Evolutionary conservation across 2,888 invertebrate genomes (phyloP), one percentile per base, ranked within the genome.

Genomic region (Eubasilissa splendida): DNA sequence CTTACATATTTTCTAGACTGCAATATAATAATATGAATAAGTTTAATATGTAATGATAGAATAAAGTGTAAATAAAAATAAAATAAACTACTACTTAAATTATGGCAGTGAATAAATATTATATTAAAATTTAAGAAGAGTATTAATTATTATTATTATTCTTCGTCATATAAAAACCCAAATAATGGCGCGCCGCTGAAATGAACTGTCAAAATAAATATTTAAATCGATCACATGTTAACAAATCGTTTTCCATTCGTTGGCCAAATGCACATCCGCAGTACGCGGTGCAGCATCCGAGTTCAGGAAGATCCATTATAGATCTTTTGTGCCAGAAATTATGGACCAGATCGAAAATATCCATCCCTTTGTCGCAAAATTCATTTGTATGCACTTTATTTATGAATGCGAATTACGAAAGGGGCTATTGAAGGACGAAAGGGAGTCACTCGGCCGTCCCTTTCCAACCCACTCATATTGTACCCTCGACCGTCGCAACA

Each of bases 321-420:
- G 11, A 14, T 63, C 76, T 50, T 76, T 76, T 76, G 76, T 76
- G 22, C 8, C 22, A 22, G 60, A 76, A 76, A 76, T 76, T 59
- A 76, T 76, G 63, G 63, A 53, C 70, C 54, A 76, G 52, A 76
- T 70, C 75, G 65, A 75, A 59, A 76, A 75, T 76, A 74, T 66
- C 70, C 54, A 54, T 76, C 53, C 76, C 56, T 70, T 80, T 80
- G 80, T 80, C 59, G 59, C 76, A 70, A 59, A 76, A 60, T 78
- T 78, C 78, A 71, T 78, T 78, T 78, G 78, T 78, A 78, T 73
- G 73, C 78, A 54, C 60, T 53, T 50, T 80, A 76, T 80, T 76
- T 80, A 59, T 80, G 76, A 70, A 80, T 56, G 80, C 58, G 70
- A 76, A 53, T 75, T 79, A 75, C 59, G 50, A 70, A 68, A 77